Base-by-base conservation (phyloP, 2,113 vertebrate species). In the Thinocorus orbignyianus region DNA sequence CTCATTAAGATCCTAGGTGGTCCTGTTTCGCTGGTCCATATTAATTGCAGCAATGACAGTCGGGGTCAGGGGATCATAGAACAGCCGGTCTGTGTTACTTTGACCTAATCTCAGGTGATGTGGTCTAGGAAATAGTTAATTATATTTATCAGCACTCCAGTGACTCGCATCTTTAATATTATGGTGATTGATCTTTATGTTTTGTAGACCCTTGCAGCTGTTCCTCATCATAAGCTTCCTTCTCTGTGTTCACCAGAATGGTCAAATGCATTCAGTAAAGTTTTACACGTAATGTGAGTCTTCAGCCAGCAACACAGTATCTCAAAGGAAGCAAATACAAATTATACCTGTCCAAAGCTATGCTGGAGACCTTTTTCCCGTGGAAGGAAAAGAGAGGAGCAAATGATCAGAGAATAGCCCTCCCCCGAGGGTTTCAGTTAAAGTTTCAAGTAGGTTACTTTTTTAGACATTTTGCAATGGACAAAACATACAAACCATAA, bases 41-140 rank as follows among this genome's bases (percentile, higher is more conserved):
- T 90, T 93, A 91, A 94, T 93, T 86, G 33, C 70, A 91, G 69
- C 65, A 76, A 17, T 93, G 90, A 86, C 62, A 83, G 77, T 26
- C 82, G 69, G 52, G 70, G 88, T 96, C 90, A 79, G n/a, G 44
- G 39, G 61, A 86, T 92, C 86, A 65, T 33, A 25, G 72, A 90
- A 76, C 80, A 94, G 71, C 72, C 0, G 11, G 23, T 70, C 64
- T 93, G 8, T 92, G 90, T 92, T 92, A 91, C 73, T 94, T 88
- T 89, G 95, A 79, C 86, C 61, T 89, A 81, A 90, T 89, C 44
- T 93, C 77, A 94, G 86, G 77, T 97, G 83, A 80, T 91, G 37
- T 74, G n/a, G 57, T 95, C 25, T 96, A 91, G 83, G 80, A 94
- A 96, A 96, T 74, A 92, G 71, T 88, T 95, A 81, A 86, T 94